Evolutionary conservation across 2,797 vertebrate species (phyloP), one percentile per base, ranked within the genome.

Genomic region (Sebastes kiyomatsui): DNA sequence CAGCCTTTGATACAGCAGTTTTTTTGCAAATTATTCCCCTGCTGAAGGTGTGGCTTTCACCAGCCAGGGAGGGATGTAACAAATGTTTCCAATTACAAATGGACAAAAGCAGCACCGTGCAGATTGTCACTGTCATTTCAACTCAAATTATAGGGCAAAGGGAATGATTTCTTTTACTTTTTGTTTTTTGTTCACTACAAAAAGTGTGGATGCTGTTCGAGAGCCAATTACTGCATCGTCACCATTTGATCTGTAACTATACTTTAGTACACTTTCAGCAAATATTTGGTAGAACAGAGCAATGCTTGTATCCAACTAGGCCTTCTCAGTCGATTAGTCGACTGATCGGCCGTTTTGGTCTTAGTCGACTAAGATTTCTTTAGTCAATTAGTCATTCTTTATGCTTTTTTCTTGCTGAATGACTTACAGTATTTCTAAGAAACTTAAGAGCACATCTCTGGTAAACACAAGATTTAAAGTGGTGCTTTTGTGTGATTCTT

Each of bases 1-100:
- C 72, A 64, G 79, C 59, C 80, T 80, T 82, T 86, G 67, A 85
- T 87, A 81, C 46, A 67, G 65, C 58, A 7, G 20, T 46, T 46
- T 18, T 72, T 80, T 67, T 64, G 46, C 56, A 75, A 75, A 87
- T 82, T 14, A 65, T 67, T 77, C 70, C 65, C 3, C 46, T 18
- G 64, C 68, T 67, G 55, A 75, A 78, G 61, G 89, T 87, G 81
- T 72, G 77, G 27, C 65, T 62, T 79, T 75, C 65, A 75, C 82
- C 64, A 67, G 22, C 80, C 14, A 2, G 22, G 69, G 27, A 8
- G 58, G 42, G 72, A 23, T 22, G 27, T 6, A 14, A 65, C 23
- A 56, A 83, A 14, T 35, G 38, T 77, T 27, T 35, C 14, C 22
- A 54, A 7, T 54, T 38, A 49, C 32, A 68, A 74, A 58, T n/a